Evolutionary conservation across 2,797 vertebrate genomes (phyloP).

Genomic region (Percopsis omiscomaycus): DNA sequence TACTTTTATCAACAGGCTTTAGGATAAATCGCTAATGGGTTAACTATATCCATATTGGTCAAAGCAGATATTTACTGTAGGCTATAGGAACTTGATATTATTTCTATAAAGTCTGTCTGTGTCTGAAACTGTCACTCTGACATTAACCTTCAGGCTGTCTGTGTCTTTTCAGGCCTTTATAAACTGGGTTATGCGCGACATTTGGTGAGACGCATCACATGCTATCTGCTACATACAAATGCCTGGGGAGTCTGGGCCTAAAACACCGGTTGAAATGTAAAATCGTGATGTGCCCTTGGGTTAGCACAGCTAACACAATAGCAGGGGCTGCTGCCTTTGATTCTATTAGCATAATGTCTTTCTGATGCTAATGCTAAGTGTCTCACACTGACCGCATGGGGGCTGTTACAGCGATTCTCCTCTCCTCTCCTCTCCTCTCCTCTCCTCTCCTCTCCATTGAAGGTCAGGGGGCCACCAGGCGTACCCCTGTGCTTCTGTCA

Average conservation of each 20-base stretch:
- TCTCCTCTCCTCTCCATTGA: conserved; percentile 49
- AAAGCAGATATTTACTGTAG: too few relatives aligned
- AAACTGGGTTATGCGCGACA: conserved; percentile 13
- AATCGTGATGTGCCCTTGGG: conserved; percentile 52
- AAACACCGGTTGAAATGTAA: conserved; percentile 47
- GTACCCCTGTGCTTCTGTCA: conserved; percentile 74
- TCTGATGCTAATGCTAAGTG: conserved; percentile 77
- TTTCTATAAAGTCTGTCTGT: conserved; percentile 2
- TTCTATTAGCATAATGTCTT: conserved; percentile 74
- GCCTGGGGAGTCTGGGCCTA: conserved; percentile 21
- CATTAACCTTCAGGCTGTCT: not conserved
- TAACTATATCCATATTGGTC: too few relatives aligned
- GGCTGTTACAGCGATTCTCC: conserved; percentile 21
- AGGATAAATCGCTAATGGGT: too few relatives aligned
- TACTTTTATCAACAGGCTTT: conserved; percentile 1
- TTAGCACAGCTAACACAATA: conserved; percentile 53
- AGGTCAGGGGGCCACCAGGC: conserved; percentile 64
- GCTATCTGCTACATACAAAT: conserved; percentile 28
- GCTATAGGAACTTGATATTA: too few relatives aligned
- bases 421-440: not conserved
- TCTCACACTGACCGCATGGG: conserved; percentile 43
- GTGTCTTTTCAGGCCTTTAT: conserved; percentile 8
- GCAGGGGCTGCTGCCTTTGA: conserved; percentile 60
- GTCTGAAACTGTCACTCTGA: conserved; percentile 16
- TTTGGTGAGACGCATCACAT: conserved; percentile 22